Evolutionary conservation across 2,113 vertebrate species (phyloP).

Genomic region (Forbesichthys agassizii): DNA sequence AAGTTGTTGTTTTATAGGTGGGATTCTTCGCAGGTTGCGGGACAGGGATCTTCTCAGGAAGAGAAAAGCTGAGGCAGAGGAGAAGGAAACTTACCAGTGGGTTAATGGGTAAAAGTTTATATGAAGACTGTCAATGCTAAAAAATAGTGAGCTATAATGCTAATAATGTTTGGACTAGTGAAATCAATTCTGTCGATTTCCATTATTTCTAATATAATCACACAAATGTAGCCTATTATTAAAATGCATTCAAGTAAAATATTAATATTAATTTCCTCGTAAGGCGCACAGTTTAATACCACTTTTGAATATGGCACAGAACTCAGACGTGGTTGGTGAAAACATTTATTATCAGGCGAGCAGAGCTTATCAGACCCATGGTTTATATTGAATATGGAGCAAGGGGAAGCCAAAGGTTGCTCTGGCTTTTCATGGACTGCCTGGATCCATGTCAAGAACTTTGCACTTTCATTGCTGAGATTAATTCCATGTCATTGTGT

Average conservation of each 20-base stretch:
- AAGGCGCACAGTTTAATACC: not conserved
- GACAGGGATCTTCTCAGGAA: constrained; percentile 88
- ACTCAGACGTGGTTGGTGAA: constrained; percentile 15
- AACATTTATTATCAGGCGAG: constrained; percentile 43
- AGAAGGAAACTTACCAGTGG: constrained; percentile 85
- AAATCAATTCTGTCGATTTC: not conserved
- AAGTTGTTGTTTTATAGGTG: constrained; percentile 60
- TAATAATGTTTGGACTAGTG: not conserved
- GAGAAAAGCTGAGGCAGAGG: constrained; percentile 85
- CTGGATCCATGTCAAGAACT: constrained; percentile 61
- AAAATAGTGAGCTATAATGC: constrained; percentile 5
- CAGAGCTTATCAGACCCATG: constrained; percentile 57
- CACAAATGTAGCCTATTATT: not conserved
- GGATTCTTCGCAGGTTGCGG: constrained; percentile 75
- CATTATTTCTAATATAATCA: not conserved
- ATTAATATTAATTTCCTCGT: not conserved
- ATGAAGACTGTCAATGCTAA: constrained; percentile 19
- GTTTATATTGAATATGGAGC: constrained; percentile 62
- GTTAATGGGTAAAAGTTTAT: constrained; percentile 80
- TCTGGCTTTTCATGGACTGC: constrained; percentile 44
- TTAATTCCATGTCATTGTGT: constrained; percentile 30
- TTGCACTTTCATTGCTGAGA: constrained; percentile 62
- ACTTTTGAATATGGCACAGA: not conserved
- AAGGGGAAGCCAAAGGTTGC: constrained; percentile 69
- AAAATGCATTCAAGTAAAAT: not conserved